Base-by-base conservation (phyloP, 2,797 vertebrate genomes). In the Gallinago nigripennis region DNA sequence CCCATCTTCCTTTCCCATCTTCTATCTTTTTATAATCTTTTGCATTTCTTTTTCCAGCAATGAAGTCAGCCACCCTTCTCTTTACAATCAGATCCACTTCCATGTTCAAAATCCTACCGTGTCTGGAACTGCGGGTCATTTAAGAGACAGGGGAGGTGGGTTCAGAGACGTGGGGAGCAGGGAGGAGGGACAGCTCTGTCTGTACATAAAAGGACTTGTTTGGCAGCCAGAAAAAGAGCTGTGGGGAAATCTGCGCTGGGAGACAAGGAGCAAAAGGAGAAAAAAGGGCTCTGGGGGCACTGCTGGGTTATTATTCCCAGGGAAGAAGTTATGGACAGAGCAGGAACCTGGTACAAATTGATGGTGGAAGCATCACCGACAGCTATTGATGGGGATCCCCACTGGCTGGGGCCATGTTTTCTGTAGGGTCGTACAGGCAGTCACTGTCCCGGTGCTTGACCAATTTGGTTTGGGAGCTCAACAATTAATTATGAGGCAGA, bases 101-200 rank as follows among this genome's bases (percentile, higher is more conserved):
- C 58, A 61, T 25, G 19, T 61, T 72, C 41, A 80, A 90, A 90
- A 82, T 77, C 31, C 27, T 24, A 66, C 41, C 2, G 1, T 33
- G 12, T 51, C 79, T 45, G 35, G 51, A 66, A 91, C 6, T 9
- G 23, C 0, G 0, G 8, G 25, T 68, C 5, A 3, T 73, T 73
- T 33, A 37, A 77, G 48, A 82, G 33, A 53, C 9, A 72, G 25
- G 7, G 86, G 21, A 89, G 78, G 23, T 30, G 41, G 19, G 37
- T 77, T 72, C 41, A 48, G 31, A 61, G 31, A 66, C 31, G 21
- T 0, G 5, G 24, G 18, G 31, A 30, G 39, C 46, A 53, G 30
- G n/a, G 17, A 78, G 15, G 25, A 70, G 30, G 27, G 45, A 33
- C 20, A 75, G 45, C 33, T 68, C 50, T 85, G 39, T 19, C 9